Percentiles rank a stretch among this genome's conserved stretches.
phyloP scores from a whole-genome alignment of 2,113 vertebrate species.

The Vireo altiloquus region DNA sequence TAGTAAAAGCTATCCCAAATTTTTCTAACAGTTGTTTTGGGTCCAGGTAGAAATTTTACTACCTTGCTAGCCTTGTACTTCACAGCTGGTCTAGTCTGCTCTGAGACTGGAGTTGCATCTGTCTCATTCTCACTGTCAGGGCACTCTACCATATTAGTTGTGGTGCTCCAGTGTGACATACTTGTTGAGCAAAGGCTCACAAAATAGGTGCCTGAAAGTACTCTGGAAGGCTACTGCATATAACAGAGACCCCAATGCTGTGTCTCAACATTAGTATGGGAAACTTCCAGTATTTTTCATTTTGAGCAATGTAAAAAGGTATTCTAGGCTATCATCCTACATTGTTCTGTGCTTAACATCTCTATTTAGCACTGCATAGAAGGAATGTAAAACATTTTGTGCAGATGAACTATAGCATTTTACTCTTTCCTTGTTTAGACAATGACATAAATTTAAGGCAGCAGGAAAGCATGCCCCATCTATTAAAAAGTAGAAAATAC shows the following conservation, averaged over 20 bases:
- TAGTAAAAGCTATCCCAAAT: neutral
- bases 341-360: neutral
- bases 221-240: constrained; percentile 25
- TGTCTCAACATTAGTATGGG: neutral
- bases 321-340: neutral
- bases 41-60: neutral
- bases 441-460: constrained; percentile 18
- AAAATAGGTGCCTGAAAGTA: constrained; percentile 30
- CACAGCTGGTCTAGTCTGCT: neutral
- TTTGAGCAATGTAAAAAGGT: constrained; percentile 20
- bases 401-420: neutral
- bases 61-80: neutral
- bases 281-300: constrained; percentile 42
- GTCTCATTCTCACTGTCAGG: neutral
- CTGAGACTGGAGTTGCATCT: neutral
- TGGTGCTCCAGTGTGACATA: constrained; percentile 2
- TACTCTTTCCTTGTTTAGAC: constrained; percentile 5
- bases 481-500: neutral
- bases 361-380: constrained; percentile 28
- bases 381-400: constrained; percentile 8
- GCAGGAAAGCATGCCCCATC: neutral
- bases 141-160: neutral
- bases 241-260: constrained; percentile 4
- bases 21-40: neutral
- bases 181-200: constrained; percentile 23